Percentiles rank a stretch among this genome's conserved stretches.
These are phyloP conservation scores for Dastarcus helophoroides DNA, from an alignment of 2,888 invertebrate species.

Conservation along the genomic window DNA sequence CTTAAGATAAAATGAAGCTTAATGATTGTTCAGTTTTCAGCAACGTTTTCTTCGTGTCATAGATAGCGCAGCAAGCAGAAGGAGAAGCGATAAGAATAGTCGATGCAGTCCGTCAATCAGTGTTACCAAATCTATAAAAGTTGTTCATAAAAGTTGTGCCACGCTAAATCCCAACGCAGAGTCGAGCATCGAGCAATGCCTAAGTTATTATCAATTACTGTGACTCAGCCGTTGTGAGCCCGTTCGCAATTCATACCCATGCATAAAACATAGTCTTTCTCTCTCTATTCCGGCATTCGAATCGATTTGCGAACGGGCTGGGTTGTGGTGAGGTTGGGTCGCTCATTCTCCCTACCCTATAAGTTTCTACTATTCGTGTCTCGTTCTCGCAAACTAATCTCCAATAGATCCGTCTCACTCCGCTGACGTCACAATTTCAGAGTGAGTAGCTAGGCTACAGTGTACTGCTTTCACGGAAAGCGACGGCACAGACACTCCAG, in stretches of 20 bases:
- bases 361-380: slow-evolving; percentile 30
- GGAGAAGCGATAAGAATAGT: too few relatives aligned
- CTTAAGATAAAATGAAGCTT: too few relatives aligned
- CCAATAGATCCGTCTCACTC: slow-evolving; percentile 22
- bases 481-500: slow-evolving; percentile 39
- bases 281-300: slow-evolving; percentile 40
- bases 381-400: slow-evolving; percentile 16
- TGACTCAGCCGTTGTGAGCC: slow-evolving; percentile 39
- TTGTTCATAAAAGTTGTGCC: slow-evolving; percentile 14
- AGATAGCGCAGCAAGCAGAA: too few relatives aligned
- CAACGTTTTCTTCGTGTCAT: too few relatives aligned
- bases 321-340: slow-evolving; percentile 38
- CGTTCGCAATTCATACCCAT: slow-evolving; percentile 34
- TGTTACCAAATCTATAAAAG: slow-evolving; percentile 11
- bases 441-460: slow-evolving; percentile 35
- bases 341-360: slow-evolving; percentile 35
- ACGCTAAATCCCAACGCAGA: slow-evolving; percentile 14
- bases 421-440: slow-evolving; percentile 38
- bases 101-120: slow-evolving; percentile 10
- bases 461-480: slow-evolving; percentile 40
- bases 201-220: slow-evolving; percentile 41
- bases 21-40: too few relatives aligned
- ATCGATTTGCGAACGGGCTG: slow-evolving; percentile 33
- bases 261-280: slow-evolving; percentile 37
- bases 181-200: slow-evolving; percentile 32